Evolutionary conservation across 2,888 invertebrate species (phyloP).

Genomic region (Eledone cirrhosa): DNA sequence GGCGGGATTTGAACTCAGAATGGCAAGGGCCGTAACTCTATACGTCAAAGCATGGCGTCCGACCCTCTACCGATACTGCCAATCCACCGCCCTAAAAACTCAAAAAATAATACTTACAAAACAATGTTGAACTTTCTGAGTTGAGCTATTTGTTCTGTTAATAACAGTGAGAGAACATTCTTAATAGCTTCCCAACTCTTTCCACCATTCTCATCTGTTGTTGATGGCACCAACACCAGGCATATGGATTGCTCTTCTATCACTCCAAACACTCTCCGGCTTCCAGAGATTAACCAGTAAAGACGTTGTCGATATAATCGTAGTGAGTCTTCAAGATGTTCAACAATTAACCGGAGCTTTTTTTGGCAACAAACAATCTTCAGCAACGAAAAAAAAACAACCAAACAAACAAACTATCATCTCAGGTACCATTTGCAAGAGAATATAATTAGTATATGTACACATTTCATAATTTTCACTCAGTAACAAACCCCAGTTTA

Average conservation of each 20-base stretch:
- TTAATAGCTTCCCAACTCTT: slow-evolving; percentile 64
- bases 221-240: slow-evolving; percentile 45
- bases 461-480: too few relatives aligned
- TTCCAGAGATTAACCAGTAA: slow-evolving; percentile 65
- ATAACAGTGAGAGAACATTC: slow-evolving; percentile 58
- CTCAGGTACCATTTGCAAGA: too few relatives aligned
- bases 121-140: slow-evolving; percentile 65
- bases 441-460: too few relatives aligned
- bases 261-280: slow-evolving; percentile 65
- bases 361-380: slow-evolving; percentile 61
- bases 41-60: too few relatives aligned
- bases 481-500: too few relatives aligned
- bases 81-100: too few relatives aligned
- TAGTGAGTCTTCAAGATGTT: slow-evolving; percentile 57
- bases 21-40: too few relatives aligned
- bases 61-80: too few relatives aligned
- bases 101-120: slow-evolving; percentile 49
- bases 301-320: slow-evolving; percentile 60
- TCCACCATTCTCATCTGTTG: slow-evolving; percentile 48
- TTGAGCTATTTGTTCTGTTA: slow-evolving; percentile 63
- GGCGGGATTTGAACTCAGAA: too few relatives aligned
- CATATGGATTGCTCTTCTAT: slow-evolving; percentile 62
- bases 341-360: slow-evolving; percentile 57
- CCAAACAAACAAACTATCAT: too few relatives aligned
- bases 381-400: neutral